Evolutionary conservation across 2,888 invertebrate species (phyloP), one percentile per base, ranked within the genome.

Genomic region (Phyto melanocephala): DNA sequence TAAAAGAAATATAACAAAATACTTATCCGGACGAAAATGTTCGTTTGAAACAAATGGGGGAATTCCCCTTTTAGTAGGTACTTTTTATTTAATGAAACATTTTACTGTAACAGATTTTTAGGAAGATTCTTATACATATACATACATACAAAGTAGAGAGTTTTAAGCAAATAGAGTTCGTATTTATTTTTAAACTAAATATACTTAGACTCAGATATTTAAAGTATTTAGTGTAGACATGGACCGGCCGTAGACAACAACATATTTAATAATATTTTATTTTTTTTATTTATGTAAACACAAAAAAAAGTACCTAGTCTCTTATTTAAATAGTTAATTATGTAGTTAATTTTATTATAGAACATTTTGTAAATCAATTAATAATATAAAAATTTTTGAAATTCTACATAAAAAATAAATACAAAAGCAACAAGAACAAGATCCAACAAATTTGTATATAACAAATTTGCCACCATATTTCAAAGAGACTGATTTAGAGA

Each of bases 401-500:
- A n/a, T n/a, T n/a, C n/a, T n/a, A n/a, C n/a, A n/a, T n/a, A 35
- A 7, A 20, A n/a, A 62, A 11, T 22, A 24, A 52, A 15, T 60
- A n/a, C 50, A 77, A 87, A 94, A 97, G 96, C 97, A 97, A 95
- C 97, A 97, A 94, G 99, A 99, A 92, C 99, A 99, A 92, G 99
- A 99, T 92, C 99, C 99, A 70, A 99, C 99, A 89, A 99, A 99
- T 93, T 94, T 99, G 92, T 99, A 99, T 92, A 98, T 99, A 92
- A 99, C 99, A 89, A 99, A 99, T 93, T 94, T 99, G 92, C 99
- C 99, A 85, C 93, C 95, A 84, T 95, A 95, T 92, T 98, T 96
- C 93, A 97, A 97, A 91, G 99, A 99, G 92, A 96, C 96, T 87
- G 98, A 98, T 92, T 94, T 99, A 90, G 98, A 99, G 92, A 95